Evolutionary conservation across 2,888 invertebrate species (phyloP), one percentile per base, ranked within the genome.

Genomic region (Trissoscelio sp.): DNA sequence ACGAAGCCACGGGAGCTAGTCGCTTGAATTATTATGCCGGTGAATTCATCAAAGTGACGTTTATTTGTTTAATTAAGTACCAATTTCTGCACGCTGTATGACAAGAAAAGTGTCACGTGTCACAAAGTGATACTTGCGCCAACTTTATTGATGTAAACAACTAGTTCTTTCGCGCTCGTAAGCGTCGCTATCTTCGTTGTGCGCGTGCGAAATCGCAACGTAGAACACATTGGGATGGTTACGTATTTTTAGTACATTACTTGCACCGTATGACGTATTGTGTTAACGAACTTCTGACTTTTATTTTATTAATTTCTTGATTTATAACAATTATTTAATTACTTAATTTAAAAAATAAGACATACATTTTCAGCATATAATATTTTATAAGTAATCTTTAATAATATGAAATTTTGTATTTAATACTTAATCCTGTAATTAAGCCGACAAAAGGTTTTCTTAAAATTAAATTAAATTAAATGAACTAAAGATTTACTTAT

Each of bases 161-260:
- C 60, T 69, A 69, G 62, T 62, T 70, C 53, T 64, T 70, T 64
- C 57, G 28, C 70, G 9, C 18, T 77, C 39, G 16, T 12, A 39
- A 6, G 37, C 18, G 18, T 24, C 12, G 12, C 12, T 11, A n/a
- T 66, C 55, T 42, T 51, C 9, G 24, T 58, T n/a, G n/a, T 22
- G 34, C 20, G 2, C 60, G 18, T 20, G 20, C 24, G 16, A 58
- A 64, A 37, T 51, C 31, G 16, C 24, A 31, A 57, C 55, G 60
- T 72, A 48, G 46, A 72, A 66, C 66, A 57, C 57, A 57, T 20
- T 51, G 28, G 22, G 18, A 44, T 22, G 58, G 58, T 51, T 24
- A 55, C 44, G 44, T 89, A 89, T 89, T 89, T 89, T 89, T 88
- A 88, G 89, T 88, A 85, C 84, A 14, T 83, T 87, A 87, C 87